These are phyloP conservation scores for Pontoporia blainvillei DNA, from an alignment of 2,113 vertebrate species.

Conservation along the genomic window DNA sequence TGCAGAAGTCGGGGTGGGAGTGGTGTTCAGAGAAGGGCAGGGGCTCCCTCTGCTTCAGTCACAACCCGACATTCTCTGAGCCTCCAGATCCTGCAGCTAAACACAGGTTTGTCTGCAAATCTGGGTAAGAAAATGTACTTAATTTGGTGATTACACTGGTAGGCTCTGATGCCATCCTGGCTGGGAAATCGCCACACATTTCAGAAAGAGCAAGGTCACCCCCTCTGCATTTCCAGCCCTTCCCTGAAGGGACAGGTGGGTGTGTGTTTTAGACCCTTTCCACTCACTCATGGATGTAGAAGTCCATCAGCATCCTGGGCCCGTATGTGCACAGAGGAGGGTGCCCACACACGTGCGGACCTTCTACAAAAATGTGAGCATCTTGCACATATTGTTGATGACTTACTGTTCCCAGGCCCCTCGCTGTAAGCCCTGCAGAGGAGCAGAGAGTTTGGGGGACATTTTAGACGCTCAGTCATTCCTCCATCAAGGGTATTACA, in stretches of 20 bases:
- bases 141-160: background rate
- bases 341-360: accelerated
- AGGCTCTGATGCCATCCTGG: background rate
- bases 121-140: background rate
- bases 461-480: background rate
- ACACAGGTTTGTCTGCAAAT: background rate
- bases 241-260: background rate
- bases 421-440: accelerated
- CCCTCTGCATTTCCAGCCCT: no score
- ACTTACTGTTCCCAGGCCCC: background rate
- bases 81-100: background rate
- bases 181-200: background rate
- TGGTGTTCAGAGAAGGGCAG: background rate
- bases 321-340: accelerated
- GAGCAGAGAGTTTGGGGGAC: background rate
- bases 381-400: background rate
- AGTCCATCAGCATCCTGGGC: accelerated
- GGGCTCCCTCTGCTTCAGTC: background rate
- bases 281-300: accelerated
- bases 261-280: background rate
- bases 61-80: background rate
- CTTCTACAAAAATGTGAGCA: background rate
- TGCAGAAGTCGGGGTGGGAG: background rate
- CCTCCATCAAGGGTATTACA: background rate
- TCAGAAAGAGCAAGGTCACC: accelerated